These are phyloP conservation scores for Ptiloglossa arizonensis DNA, from an alignment of 1,140 invertebrate genomes.

Conservation along the genomic window DNA sequence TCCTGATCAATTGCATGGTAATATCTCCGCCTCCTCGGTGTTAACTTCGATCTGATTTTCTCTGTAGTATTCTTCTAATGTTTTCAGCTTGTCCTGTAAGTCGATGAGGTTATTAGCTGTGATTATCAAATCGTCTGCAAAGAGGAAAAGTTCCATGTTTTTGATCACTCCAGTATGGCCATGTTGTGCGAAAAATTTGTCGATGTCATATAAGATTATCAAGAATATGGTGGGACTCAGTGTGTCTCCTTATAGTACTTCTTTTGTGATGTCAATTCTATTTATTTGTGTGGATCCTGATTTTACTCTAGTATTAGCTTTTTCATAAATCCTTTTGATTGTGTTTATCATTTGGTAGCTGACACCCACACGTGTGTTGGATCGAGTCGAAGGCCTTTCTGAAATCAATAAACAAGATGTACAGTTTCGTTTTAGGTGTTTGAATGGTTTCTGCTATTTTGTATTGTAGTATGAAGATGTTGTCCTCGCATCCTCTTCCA, in stretches of 20 bases:
- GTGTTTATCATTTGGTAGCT: neutral
- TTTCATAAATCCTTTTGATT: neutral
- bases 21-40: neutral
- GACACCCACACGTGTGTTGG: neutral
- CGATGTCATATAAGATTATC: neutral
- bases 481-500: slow-evolving; percentile 40
- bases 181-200: neutral
- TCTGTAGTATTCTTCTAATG: neutral
- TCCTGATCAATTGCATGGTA: neutral
- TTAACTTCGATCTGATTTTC: neutral
- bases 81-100: neutral
- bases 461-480: slow-evolving; percentile 44
- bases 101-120: neutral
- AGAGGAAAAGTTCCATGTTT: neutral
- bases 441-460: slow-evolving; percentile 39
- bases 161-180: neutral
- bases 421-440: neutral
- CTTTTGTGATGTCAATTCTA: neutral
- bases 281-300: too few relatives aligned
- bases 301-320: neutral
- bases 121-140: neutral
- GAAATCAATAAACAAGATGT: neutral
- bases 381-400: neutral
- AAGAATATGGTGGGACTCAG: neutral
- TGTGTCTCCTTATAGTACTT: neutral